Conservation (phyloP, 2,113 vertebrate genomes). For the Megaceryle torquata region DNA sequence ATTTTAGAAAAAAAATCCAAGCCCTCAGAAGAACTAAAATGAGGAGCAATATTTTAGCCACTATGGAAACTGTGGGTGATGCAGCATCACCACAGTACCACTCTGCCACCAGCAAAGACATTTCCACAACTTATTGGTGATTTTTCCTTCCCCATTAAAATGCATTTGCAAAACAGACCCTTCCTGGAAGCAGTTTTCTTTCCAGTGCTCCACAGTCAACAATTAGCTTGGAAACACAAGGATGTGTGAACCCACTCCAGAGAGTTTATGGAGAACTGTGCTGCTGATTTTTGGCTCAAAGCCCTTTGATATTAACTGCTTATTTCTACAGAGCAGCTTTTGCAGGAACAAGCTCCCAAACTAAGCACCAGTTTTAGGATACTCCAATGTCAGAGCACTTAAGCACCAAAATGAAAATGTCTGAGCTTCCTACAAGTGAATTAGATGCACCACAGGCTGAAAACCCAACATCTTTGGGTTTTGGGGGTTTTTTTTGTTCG, state of each 20-base stretch:
- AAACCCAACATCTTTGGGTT: no score
- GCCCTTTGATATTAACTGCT: neutral
- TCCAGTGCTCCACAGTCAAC: neutral
- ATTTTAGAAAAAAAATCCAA: neutral
- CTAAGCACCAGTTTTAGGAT: neutral
- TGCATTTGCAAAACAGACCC: neutral
- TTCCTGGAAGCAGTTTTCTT: neutral
- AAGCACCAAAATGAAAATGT: neutral
- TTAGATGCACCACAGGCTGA: neutral
- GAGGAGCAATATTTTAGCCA: neutral
- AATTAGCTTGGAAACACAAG: neutral
- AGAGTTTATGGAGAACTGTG: neutral
- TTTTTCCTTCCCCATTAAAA: neutral
- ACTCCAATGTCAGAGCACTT: neutral
- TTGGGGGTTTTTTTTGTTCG: no score
- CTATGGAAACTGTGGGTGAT: neutral
- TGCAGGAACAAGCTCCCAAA: neutral
- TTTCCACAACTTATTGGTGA: neutral
- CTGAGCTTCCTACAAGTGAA: neutral
- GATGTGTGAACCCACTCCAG: neutral
- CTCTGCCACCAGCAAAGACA: neutral
- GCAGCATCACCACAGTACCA: neutral
- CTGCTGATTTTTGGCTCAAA: neutral
- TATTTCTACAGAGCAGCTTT: neutral
- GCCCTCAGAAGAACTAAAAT: neutral